Percentiles rank a stretch among this genome's conserved stretches.
Evolutionary conservation across 2,797 vertebrate genomes (phyloP).

Genomic region (Sarcoramphus papa): DNA sequence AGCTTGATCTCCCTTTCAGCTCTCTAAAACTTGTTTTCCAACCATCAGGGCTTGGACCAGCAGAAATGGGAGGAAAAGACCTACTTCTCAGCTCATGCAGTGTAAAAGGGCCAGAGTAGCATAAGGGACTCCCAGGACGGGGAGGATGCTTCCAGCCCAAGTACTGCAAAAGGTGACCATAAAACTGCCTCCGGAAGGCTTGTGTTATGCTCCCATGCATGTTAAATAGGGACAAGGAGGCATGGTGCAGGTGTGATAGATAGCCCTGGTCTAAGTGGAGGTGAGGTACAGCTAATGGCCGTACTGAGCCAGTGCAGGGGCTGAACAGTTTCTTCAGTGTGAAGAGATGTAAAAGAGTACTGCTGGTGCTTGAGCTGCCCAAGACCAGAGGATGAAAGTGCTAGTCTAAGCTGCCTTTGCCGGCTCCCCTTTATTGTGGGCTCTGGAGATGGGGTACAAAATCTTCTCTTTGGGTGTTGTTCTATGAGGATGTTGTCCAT

Average conservation of each 20-base stretch:
- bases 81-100: neutral
- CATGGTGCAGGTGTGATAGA: neutral
- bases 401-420: neutral
- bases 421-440: neutral
- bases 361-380: neutral
- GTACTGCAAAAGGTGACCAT: neutral
- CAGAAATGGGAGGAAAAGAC: neutral
- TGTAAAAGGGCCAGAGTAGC: neutral
- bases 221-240: neutral
- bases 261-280: neutral
- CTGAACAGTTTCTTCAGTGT: neutral
- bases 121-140: neutral
- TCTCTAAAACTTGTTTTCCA: neutral
- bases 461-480: neutral
- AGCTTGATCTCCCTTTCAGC: neutral
- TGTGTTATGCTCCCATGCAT: rapidly evolving
- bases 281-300: neutral
- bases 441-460: neutral
- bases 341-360: neutral
- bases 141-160: neutral
- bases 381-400: neutral
- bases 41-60: neutral
- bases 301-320: too few relatives aligned
- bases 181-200: neutral
- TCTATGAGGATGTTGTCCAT: rapidly evolving